These are phyloP conservation scores for Epinotia demarniana DNA, from an alignment of 2,888 invertebrate genomes.

Conservation along the genomic window DNA sequence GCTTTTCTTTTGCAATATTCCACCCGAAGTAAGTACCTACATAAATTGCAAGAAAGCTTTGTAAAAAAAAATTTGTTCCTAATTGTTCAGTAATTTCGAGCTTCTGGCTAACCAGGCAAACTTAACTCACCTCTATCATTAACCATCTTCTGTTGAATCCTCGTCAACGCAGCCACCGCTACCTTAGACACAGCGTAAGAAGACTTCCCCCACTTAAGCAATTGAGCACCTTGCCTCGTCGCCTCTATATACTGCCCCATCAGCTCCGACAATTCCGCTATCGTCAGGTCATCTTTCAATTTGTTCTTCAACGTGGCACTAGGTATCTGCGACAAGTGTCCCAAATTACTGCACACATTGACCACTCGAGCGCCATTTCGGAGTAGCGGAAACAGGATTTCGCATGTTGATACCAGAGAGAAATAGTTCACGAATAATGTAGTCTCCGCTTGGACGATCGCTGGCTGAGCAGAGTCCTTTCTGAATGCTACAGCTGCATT, in stretches of 20 bases:
- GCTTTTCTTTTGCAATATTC: too few relatives aligned
- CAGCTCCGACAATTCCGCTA: constrained; percentile 82
- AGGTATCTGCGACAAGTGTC: constrained; percentile 85
- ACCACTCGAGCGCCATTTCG: constrained; percentile 88
- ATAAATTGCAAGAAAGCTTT: too few relatives aligned
- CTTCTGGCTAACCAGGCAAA: too few relatives aligned
- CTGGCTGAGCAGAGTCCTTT: constrained; percentile 84
- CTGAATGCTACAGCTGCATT: constrained; percentile 91
- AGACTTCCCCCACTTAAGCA: constrained; percentile 84
- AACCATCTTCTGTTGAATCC: constrained; percentile 86
- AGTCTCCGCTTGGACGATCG: constrained; percentile 87
- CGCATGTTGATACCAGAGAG: constrained; percentile 86
- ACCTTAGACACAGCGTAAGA: constrained; percentile 91
- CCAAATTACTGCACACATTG: constrained; percentile 88
- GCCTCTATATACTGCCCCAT: constrained; percentile 88
- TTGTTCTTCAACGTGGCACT: constrained; percentile 78
- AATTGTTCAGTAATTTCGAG: too few relatives aligned
- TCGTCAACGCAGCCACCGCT: constrained; percentile 87
- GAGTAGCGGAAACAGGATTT: constrained; percentile 88
- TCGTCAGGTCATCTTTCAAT: constrained; percentile 83
- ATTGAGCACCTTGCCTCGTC: constrained; percentile 66
- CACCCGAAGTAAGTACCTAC: too few relatives aligned
- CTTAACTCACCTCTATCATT: constrained; percentile 62
- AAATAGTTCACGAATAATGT: constrained; percentile 90
- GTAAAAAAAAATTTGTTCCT: too few relatives aligned